phyloP scores from a whole-genome alignment of 2,797 vertebrate genomes.

The Notolabrus celidotus region DNA sequence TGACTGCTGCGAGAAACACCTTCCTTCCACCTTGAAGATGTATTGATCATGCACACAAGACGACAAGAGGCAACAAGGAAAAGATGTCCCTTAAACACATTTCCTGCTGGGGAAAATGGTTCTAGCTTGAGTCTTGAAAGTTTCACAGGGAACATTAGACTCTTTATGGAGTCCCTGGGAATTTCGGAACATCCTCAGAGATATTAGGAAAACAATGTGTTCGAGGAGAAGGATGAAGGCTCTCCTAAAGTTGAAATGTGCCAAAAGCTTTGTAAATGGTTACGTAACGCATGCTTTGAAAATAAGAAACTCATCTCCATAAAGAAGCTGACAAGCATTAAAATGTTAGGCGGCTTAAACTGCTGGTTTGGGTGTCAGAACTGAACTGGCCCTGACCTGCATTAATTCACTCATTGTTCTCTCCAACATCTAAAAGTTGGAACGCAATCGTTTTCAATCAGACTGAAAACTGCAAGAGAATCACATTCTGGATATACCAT shows the following conservation, averaged over 20 bases:
- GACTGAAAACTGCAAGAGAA: neutral
- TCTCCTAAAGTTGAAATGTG: neutral
- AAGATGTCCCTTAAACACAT: conserved; percentile 32
- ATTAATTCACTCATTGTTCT: neutral
- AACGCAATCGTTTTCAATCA: neutral
- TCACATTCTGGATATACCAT: neutral
- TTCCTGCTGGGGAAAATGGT: conserved; percentile 37
- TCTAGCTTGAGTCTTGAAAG: conserved; percentile 9
- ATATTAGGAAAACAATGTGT: neutral
- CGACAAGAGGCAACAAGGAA: conserved; percentile 51
- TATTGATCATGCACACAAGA: conserved; percentile 28
- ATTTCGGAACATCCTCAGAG: neutral
- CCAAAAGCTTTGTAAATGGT: neutral
- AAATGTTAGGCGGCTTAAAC: neutral
- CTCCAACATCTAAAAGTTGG: neutral
- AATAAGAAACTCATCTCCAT: neutral
- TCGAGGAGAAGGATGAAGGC: neutral
- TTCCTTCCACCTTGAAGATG: conserved; percentile 57
- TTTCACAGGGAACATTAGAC: conserved; percentile 8
- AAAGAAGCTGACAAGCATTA: conserved; percentile 6
- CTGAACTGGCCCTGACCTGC: neutral
- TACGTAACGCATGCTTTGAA: neutral
- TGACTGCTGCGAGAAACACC: conserved; percentile 54
- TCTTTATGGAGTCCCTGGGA: too few species aligned
- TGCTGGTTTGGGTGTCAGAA: neutral